phyloP scores from a whole-genome alignment of 2,797 vertebrate genomes.

The Paratrypauchen microcephalus region DNA sequence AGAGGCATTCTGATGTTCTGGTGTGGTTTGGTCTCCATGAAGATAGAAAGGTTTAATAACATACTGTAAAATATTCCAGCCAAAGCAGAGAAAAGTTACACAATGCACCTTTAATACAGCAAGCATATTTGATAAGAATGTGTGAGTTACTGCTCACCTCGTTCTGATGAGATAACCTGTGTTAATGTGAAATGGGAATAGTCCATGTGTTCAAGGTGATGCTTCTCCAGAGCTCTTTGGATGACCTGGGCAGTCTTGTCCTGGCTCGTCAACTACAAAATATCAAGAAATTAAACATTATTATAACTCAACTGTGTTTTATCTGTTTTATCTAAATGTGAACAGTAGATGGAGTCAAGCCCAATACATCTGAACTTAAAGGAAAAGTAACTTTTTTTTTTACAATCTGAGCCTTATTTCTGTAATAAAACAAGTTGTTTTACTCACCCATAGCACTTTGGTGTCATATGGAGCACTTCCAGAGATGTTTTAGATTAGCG shows the following conservation, averaged over 20 bases:
- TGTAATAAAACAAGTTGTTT: too few species aligned
- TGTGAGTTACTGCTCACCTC: conserved; percentile 68
- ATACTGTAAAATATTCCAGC: too few species aligned
- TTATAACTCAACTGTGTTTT: not conserved
- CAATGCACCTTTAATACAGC: not conserved
- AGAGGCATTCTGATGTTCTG: too few species aligned
- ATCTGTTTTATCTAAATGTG: not conserved
- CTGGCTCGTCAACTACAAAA: conserved; percentile 85
- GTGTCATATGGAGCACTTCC: too few species aligned
- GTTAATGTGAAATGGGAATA: conserved; percentile 78
- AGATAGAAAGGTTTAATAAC: too few species aligned
- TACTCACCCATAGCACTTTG: too few species aligned
- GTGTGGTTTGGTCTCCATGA: too few species aligned
- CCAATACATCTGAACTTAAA: not conserved
- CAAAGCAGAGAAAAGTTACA: too few species aligned
- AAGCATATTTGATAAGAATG: not conserved
- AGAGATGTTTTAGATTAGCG: too few species aligned
- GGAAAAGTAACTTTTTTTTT: too few species aligned
- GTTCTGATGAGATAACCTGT: conserved; percentile 79
- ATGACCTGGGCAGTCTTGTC: conserved; percentile 85
- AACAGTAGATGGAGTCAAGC: not conserved
- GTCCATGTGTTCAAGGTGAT: conserved; percentile 74
- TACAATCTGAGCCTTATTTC: too few species aligned
- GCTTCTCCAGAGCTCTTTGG: conserved; percentile 82
- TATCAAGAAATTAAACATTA: conserved; percentile 12